Percentiles rank a stretch among this genome's conserved stretches.
phyloP scores from a whole-genome alignment of 2,888 invertebrate genomes.

The Drosophila siamana region DNA sequence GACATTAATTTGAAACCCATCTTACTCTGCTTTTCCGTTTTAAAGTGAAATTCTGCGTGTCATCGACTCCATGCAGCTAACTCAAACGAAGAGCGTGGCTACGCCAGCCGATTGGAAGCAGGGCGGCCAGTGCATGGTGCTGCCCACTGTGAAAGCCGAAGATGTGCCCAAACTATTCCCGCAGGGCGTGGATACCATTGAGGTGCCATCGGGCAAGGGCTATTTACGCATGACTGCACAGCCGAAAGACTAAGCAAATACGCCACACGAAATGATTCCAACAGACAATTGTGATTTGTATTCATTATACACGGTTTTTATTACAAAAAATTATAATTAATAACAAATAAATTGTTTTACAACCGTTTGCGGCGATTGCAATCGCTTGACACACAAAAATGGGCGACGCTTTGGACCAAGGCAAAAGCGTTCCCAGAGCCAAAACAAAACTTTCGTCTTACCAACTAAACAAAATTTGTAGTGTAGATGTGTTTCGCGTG shows the following conservation, averaged over 20 bases:
- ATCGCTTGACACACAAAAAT: constrained; percentile 2
- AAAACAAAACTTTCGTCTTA: constrained; percentile 59
- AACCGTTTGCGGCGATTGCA: constrained; percentile 51
- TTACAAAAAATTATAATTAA: constrained; percentile 74
- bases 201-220: constrained; percentile 93
- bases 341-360: constrained; percentile 65
- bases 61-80: constrained; percentile 96
- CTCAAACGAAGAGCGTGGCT: constrained; percentile 93
- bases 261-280: background rate
- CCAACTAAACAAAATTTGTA: constrained; percentile 52
- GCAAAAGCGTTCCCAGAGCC: constrained; percentile 48
- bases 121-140: constrained; percentile 95
- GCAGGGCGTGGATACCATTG: constrained; percentile 88
- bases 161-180: constrained; percentile 91
- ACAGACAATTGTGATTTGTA: constrained; percentile 27
- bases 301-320: constrained; percentile 60
- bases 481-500: constrained; percentile 15
- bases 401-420: constrained; percentile 31
- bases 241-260: constrained; percentile 56
- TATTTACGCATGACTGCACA: constrained; percentile 91
- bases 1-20: too few relatives aligned
- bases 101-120: constrained; percentile 96
- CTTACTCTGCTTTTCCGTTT: too few relatives aligned
- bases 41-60: constrained; percentile 96
- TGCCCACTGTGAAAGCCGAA: constrained; percentile 91